These are phyloP conservation scores for Dioctria rufipes DNA, from an alignment of 2,888 invertebrate species.

Conservation along the genomic window DNA sequence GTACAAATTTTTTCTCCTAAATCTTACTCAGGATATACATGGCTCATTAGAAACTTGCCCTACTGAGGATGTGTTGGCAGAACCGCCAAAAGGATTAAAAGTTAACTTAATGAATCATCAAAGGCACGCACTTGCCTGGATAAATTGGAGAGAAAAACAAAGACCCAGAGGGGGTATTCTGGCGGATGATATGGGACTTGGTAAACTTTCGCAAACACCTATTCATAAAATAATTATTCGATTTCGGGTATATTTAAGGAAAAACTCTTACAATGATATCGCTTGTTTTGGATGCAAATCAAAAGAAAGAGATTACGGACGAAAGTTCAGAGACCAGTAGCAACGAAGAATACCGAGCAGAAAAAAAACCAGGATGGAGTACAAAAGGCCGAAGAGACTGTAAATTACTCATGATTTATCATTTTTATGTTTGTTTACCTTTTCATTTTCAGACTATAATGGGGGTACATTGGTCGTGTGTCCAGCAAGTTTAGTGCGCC, in stretches of 20 bases:
- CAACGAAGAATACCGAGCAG: constrained; percentile 41
- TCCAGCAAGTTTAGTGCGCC: constrained; percentile 91
- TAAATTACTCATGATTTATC: constrained; percentile 55
- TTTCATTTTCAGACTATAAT: constrained; percentile 68
- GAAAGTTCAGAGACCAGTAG: constrained; percentile 65
- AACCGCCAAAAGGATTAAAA: constrained; percentile 77
- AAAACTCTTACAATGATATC: constrained; percentile 87
- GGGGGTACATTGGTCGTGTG: constrained; percentile 92
- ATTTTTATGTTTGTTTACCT: not conserved
- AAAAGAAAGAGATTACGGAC: constrained; percentile 65
- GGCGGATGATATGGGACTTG: constrained; percentile 75
- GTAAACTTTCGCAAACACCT: constrained; percentile 54
- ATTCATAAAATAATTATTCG: not conserved
- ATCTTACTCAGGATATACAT: constrained; percentile 75
- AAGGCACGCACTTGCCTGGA: constrained; percentile 88
- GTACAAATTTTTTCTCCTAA: no score
- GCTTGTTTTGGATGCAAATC: constrained; percentile 76
- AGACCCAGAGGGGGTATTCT: constrained; percentile 89
- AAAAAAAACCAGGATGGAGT: constrained; percentile 64
- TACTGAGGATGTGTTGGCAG: constrained; percentile 73
- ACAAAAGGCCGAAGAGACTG: constrained; percentile 66
- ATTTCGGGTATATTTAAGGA: constrained; percentile 36
- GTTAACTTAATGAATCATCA: constrained; percentile 87
- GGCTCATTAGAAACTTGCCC: constrained; percentile 80
- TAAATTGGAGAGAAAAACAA: constrained; percentile 91